Percentiles rank a stretch among this genome's conserved stretches.
phyloP scores from a whole-genome alignment of 2,113 vertebrate genomes.

The Pomatostomus ruficeps region DNA sequence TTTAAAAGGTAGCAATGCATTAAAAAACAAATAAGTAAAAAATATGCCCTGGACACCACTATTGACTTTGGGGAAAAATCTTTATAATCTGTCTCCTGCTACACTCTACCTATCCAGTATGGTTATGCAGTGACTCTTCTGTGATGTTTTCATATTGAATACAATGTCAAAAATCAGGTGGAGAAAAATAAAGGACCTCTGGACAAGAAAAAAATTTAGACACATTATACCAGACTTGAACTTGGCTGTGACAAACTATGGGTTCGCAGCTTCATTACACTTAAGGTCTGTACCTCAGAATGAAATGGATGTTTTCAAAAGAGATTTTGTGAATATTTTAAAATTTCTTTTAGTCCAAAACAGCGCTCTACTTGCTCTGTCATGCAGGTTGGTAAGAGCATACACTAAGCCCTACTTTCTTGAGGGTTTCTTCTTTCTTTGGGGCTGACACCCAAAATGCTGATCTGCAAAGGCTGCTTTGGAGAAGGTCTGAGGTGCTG shows the following conservation, averaged over 20 bases:
- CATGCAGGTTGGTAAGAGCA: neutral
- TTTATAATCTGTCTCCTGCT: neutral
- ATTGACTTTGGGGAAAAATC: slow-evolving; percentile 10
- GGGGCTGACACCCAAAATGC: neutral
- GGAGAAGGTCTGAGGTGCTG: neutral
- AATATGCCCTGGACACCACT: neutral
- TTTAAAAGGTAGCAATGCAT: neutral
- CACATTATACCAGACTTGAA: neutral
- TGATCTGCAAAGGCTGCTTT: neutral
- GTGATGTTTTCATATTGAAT: neutral
- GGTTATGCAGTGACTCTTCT: neutral
- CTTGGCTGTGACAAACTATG: neutral
- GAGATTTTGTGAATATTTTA: neutral
- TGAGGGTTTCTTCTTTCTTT: neutral
- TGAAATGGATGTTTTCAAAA: neutral
- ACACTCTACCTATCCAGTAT: neutral
- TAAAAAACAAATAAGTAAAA: slow-evolving; percentile 33
- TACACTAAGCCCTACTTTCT: neutral
- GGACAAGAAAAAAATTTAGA: neutral
- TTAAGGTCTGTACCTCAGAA: neutral
- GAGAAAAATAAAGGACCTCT: neutral
- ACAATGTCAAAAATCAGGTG: neutral
- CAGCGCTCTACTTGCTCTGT: neutral
- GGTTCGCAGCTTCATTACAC: neutral
- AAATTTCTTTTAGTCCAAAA: neutral